Conservation (phyloP, 92 coral and sea anemone species). For the Bergia sp. region DNA sequence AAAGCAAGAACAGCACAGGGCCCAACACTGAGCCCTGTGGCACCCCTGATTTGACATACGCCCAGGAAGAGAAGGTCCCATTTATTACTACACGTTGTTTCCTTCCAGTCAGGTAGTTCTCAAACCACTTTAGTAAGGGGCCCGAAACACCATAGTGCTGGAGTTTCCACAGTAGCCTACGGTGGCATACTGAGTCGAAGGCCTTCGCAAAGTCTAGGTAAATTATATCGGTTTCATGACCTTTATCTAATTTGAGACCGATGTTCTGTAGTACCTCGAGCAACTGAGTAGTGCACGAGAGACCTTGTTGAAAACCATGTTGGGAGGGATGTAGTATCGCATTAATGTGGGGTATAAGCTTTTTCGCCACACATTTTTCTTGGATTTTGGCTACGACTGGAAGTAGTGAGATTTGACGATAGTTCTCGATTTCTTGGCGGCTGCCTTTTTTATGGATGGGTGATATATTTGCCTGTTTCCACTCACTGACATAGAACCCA, state of each 20-base stretch:
- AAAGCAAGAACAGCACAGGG: too few species aligned
- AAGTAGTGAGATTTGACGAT: background rate
- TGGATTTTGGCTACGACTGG: too few species aligned
- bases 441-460: constrained; percentile 57
- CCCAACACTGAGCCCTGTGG: too few species aligned
- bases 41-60: too few species aligned
- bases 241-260: constrained; percentile 27
- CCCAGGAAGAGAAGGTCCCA: too few species aligned
- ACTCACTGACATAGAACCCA: constrained; percentile 49
- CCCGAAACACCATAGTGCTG: background rate
- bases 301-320: constrained; percentile 49
- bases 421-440: constrained; percentile 52
- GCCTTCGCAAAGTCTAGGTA: constrained; percentile 56
- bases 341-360: too few species aligned
- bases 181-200: constrained; percentile 24
- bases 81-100: too few species aligned
- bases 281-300: constrained; percentile 57
- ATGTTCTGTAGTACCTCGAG: constrained; percentile 58
- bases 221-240: constrained; percentile 28
- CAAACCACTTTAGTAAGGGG: too few species aligned
- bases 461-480: background rate
- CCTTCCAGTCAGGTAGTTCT: too few species aligned
- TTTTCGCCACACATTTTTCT: too few species aligned
- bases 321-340: constrained; percentile 37
- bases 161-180: too few species aligned